Conservation (phyloP, 1,140 invertebrate species). For the Drosophila sechellia region DNA sequence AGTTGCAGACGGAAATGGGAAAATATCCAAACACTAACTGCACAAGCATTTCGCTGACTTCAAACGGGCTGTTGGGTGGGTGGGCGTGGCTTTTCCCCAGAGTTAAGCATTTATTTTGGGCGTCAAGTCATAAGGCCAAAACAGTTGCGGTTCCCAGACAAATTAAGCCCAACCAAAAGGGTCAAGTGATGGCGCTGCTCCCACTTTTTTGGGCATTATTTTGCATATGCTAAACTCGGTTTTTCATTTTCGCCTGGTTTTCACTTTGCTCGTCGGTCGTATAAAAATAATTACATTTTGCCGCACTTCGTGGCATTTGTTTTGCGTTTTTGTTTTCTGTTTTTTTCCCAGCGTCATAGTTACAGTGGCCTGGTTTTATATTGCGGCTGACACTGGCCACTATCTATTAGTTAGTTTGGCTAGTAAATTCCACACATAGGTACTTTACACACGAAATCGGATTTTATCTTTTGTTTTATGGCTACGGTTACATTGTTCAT, state of each 20-base stretch:
- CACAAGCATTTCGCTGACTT: slow-evolving; percentile 10
- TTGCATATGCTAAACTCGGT: slow-evolving; percentile 54
- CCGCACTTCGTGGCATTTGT: slow-evolving; percentile 20
- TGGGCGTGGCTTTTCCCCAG: slow-evolving; percentile 10
- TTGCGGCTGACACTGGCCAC: slow-evolving; percentile 24
- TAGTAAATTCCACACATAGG: slow-evolving; percentile 16
- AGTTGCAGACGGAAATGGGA: slow-evolving; percentile 15
- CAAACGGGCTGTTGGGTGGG: neutral
- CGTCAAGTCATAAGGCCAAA: slow-evolving; percentile 42
- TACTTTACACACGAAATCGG: slow-evolving; percentile 10
- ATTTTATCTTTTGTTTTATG: slow-evolving; percentile 31
- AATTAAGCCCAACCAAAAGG: slow-evolving; percentile 49
- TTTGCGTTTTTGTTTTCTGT: slow-evolving; percentile 7
- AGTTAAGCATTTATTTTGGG: slow-evolving; percentile 40
- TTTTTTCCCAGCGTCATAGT: slow-evolving; percentile 17
- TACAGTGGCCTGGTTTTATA: slow-evolving; percentile 18
- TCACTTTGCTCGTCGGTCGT: slow-evolving; percentile 22
- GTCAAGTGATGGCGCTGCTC: slow-evolving; percentile 41
- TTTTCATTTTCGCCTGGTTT: slow-evolving; percentile 23
- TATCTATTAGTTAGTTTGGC: slow-evolving; percentile 29
- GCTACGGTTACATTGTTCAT: slow-evolving; percentile 23
- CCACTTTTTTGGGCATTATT: slow-evolving; percentile 37
- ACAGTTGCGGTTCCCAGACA: slow-evolving; percentile 45
- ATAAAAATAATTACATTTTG: slow-evolving; percentile 51
- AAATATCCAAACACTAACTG: slow-evolving; percentile 17